phyloP scores from a whole-genome alignment of 2,888 invertebrate species.

The Aspidapion aeneum region DNA sequence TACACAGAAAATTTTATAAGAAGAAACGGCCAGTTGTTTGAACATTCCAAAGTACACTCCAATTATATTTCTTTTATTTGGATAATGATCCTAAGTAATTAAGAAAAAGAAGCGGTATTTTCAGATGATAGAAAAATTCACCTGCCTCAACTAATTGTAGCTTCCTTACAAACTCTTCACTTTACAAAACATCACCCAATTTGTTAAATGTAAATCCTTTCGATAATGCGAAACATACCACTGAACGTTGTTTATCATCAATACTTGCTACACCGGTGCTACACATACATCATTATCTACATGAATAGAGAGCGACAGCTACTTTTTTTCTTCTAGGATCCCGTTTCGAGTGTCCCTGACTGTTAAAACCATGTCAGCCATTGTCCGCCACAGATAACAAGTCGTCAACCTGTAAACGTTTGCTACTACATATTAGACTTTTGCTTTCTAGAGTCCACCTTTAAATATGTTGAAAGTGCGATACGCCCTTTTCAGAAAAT shows the following conservation, averaged over 20 bases:
- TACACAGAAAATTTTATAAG: slow-evolving; percentile 43
- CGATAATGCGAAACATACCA: slow-evolving; percentile 40
- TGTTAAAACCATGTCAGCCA: slow-evolving; percentile 43
- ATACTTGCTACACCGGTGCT: slow-evolving; percentile 49
- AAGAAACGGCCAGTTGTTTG: slow-evolving; percentile 43
- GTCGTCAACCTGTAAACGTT: no score
- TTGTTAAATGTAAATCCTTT: slow-evolving; percentile 44
- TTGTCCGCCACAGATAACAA: no score
- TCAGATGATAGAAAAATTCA: no score
- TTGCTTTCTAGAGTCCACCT: no score
- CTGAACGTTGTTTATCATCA: slow-evolving; percentile 27
- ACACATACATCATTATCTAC: slow-evolving; percentile 48
- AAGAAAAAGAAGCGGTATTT: no score
- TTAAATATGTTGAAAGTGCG: no score
- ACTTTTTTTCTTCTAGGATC: slow-evolving; percentile 50
- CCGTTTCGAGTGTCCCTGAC: slow-evolving; percentile 54
- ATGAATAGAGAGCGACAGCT: slow-evolving; percentile 47
- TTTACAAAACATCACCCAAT: slow-evolving; percentile 44
- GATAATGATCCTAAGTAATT: no score
- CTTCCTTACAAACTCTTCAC: slow-evolving; percentile 43
- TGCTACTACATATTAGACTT: no score
- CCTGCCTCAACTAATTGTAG: slow-evolving; percentile 50
- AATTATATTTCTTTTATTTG: no score
- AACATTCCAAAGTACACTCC: slow-evolving; percentile 16
- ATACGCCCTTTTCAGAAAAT: slow-evolving; percentile 9